Evolutionary conservation across 2,888 invertebrate genomes (phyloP).

Genomic region (Penaeus monodon): DNA sequence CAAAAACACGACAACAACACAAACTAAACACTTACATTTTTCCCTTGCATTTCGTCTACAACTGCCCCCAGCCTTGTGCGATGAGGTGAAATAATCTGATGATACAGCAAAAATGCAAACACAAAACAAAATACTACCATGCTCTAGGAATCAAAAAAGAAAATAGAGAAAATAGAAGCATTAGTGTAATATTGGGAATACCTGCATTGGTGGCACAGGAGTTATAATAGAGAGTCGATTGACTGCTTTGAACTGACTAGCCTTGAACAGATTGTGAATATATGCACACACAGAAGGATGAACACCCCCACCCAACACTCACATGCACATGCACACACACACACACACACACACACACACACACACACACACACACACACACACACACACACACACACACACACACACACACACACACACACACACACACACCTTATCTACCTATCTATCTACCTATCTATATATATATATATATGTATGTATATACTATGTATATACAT

Average conservation of each 20-base stretch:
- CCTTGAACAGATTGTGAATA: neutral
- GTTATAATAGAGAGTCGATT: constrained; percentile 22
- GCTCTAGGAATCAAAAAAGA: constrained; percentile 4
- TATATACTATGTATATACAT: no score
- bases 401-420: neutral
- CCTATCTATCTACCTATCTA: no score
- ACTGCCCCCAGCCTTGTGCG: constrained; percentile 36
- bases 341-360: neutral
- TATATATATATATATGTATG: no score
- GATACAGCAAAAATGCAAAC: constrained; percentile 19
- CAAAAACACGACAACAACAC: constrained; percentile 1
- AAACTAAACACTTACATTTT: constrained; percentile 46
- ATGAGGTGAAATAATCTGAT: constrained; percentile 42
- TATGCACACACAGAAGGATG: neutral
- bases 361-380: neutral
- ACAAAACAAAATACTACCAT: constrained; percentile 20
- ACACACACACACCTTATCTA: neutral
- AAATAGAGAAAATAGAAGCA: constrained; percentile 12
- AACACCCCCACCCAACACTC: neutral
- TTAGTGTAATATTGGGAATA: constrained; percentile 17
- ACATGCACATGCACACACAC: neutral
- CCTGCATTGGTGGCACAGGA: constrained; percentile 27
- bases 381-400: constrained; percentile 14
- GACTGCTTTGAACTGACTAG: neutral
- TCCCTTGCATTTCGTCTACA: constrained; percentile 35